phyloP scores from a whole-genome alignment of 2,113 vertebrate genomes.

The Sprattus sprattus region DNA sequence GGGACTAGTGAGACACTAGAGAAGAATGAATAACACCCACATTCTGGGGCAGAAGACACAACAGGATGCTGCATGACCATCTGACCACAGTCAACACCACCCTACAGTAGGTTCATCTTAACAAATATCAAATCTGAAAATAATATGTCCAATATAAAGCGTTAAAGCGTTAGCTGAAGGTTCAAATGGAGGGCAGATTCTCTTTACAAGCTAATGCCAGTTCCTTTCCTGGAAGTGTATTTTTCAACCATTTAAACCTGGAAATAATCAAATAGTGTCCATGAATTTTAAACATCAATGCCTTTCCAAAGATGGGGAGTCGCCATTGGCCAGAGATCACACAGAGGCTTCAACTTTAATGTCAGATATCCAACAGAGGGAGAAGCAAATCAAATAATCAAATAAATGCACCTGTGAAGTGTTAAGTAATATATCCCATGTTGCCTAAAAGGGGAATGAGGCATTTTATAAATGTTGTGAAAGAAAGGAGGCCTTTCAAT shows the following conservation, averaged over 20 bases:
- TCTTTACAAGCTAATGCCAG: not conserved
- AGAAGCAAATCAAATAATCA: constrained; percentile 30
- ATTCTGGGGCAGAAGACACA: not conserved
- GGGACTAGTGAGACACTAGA: not conserved
- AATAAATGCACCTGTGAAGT: constrained; percentile 34
- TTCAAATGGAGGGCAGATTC: not conserved
- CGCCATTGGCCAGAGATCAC: constrained; percentile 57
- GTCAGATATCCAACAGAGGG: constrained; percentile 26
- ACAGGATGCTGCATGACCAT: not conserved
- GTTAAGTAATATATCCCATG: constrained; percentile 6
- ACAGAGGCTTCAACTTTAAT: constrained; percentile 42
- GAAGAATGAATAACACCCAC: not conserved
- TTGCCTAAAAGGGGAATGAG: not conserved
- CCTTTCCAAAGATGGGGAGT: constrained; percentile 32
- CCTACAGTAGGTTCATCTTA: not conserved
- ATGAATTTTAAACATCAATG: constrained; percentile 44
- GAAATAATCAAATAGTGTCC: constrained; percentile 44
- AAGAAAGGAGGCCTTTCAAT: not conserved
- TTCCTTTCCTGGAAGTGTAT: not conserved
- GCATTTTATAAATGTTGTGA: not conserved
- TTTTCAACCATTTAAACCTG: constrained; percentile 27
- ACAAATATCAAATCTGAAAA: not conserved
- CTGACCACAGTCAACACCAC: not conserved
- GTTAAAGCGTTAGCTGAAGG: not conserved
- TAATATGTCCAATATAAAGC: not conserved